Conservation (phyloP, 2,888 invertebrate species). For the Pelosia muscerda region DNA sequence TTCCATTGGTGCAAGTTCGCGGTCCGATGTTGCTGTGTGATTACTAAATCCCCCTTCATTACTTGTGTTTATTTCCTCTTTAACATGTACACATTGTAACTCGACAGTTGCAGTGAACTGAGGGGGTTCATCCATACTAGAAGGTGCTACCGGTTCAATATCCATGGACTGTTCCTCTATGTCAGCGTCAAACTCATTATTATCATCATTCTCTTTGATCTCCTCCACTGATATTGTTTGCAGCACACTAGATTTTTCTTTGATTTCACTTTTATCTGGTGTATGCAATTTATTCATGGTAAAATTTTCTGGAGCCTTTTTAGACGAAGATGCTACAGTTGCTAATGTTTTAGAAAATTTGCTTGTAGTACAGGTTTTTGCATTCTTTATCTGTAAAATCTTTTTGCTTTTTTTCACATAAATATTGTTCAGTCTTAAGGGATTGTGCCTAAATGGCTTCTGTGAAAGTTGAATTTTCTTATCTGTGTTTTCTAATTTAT, state of each 20-base stretch:
- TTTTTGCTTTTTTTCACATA: slow-evolving; percentile 82
- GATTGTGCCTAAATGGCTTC: slow-evolving; percentile 63
- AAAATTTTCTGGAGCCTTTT: slow-evolving; percentile 70
- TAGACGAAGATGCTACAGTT: slow-evolving; percentile 68
- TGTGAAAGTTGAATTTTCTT: slow-evolving; percentile 57
- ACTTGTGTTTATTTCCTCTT: slow-evolving; percentile 76
- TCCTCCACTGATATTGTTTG: slow-evolving; percentile 71
- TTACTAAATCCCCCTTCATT: slow-evolving; percentile 73
- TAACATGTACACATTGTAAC: slow-evolving; percentile 65
- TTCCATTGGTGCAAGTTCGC: slow-evolving; percentile 66
- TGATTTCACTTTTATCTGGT: slow-evolving; percentile 53
- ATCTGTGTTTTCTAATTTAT: slow-evolving; percentile 52
- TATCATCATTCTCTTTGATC: slow-evolving; percentile 65
- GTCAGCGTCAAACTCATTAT: slow-evolving; percentile 72
- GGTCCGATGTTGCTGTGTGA: slow-evolving; percentile 61
- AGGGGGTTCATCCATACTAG: slow-evolving; percentile 56
- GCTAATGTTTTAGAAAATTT: slow-evolving; percentile 51
- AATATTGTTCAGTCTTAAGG: slow-evolving; percentile 76
- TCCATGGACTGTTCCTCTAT: slow-evolving; percentile 79
- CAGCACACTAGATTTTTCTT: slow-evolving; percentile 56
- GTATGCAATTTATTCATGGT: slow-evolving; percentile 67
- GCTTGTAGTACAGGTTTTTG: slow-evolving; percentile 55
- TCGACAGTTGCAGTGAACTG: slow-evolving; percentile 56
- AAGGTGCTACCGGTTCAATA: slow-evolving; percentile 68
- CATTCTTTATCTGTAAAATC: slow-evolving; percentile 79